A percentile compares a stretch with the other conserved stretches of the same genome.
These are phyloP conservation scores for Ibidorhyncha struthersii DNA, from an alignment of 2,113 vertebrate species.

Conservation along the genomic window DNA sequence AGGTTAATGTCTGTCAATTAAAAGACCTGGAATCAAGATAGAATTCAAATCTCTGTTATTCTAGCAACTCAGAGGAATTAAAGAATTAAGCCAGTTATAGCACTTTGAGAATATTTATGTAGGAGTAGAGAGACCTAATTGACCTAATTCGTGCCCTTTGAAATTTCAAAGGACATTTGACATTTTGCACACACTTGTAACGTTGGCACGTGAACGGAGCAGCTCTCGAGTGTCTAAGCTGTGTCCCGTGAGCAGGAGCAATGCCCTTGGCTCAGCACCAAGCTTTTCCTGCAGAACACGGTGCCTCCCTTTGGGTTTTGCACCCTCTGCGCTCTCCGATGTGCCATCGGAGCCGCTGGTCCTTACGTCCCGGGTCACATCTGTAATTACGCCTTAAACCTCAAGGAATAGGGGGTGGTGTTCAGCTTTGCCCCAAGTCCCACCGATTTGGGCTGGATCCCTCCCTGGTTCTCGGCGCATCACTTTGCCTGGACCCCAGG, in stretches of 20 bases:
- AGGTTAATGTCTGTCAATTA: constrained; percentile 14
- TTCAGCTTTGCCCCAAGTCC: neutral
- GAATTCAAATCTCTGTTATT: neutral
- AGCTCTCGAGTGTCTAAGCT: neutral
- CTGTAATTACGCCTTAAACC: neutral
- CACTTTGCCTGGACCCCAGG: fast-evolving
- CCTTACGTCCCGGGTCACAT: fast-evolving
- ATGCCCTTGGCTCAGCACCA: neutral
- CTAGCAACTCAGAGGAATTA: neutral
- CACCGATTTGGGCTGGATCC: neutral
- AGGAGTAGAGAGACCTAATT: neutral
- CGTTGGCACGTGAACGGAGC: neutral
- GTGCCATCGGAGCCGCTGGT: fast-evolving
- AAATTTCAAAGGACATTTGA: neutral
- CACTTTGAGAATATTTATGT: neutral
- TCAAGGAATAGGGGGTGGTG: fast-evolving
- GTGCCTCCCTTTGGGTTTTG: neutral
- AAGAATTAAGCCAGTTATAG: neutral
- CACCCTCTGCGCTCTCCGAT: fast-evolving
- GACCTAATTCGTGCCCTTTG: neutral
- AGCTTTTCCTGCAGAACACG: neutral
- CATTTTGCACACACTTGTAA: fast-evolving
- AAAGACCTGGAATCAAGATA: neutral
- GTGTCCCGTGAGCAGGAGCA: neutral
- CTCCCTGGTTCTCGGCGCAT: fast-evolving